These are phyloP conservation scores for Aptenodytes patagonicus DNA, from an alignment of 2,113 vertebrate species.

Conservation along the genomic window DNA sequence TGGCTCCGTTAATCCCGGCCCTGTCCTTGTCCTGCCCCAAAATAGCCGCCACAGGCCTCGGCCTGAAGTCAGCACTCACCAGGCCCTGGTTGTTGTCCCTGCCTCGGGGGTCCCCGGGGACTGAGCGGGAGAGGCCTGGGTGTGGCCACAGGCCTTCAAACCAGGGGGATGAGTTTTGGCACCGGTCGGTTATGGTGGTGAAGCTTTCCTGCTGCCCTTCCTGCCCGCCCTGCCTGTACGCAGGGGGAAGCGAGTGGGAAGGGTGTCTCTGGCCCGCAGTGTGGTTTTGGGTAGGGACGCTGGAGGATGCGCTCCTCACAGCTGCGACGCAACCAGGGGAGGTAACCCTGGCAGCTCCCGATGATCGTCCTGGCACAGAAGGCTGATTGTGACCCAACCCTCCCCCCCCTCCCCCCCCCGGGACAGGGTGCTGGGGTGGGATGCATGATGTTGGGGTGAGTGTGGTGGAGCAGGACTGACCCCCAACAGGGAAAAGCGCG, in stretches of 20 bases:
- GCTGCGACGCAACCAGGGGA: background rate
- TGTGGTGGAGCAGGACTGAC: background rate
- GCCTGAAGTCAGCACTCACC: background rate
- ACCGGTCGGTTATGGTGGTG: background rate
- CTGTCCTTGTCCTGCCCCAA: background rate
- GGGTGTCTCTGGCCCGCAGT: background rate
- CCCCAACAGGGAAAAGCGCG: background rate
- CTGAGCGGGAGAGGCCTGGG: background rate
- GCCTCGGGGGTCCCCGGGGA: background rate
- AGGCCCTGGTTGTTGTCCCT: background rate
- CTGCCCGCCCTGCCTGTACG: background rate
- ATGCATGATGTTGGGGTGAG: background rate
- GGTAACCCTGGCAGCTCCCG: background rate
- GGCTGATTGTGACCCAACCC: background rate
- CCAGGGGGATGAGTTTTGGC: background rate
- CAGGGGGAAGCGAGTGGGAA: background rate
- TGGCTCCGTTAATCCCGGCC: background rate
- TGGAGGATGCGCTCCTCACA: background rate
- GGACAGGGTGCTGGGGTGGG: background rate
- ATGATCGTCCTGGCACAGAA: background rate
- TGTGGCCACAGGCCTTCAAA: background rate
- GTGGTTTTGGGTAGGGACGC: background rate
- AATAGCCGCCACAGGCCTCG: background rate
- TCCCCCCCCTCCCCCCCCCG: background rate
- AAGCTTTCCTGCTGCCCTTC: background rate